A percentile compares a stretch with the other conserved stretches of the same genome.
These are phyloP conservation scores for Lymantria dispar DNA, from an alignment of 2,888 invertebrate species.

Conservation along the genomic window DNA sequence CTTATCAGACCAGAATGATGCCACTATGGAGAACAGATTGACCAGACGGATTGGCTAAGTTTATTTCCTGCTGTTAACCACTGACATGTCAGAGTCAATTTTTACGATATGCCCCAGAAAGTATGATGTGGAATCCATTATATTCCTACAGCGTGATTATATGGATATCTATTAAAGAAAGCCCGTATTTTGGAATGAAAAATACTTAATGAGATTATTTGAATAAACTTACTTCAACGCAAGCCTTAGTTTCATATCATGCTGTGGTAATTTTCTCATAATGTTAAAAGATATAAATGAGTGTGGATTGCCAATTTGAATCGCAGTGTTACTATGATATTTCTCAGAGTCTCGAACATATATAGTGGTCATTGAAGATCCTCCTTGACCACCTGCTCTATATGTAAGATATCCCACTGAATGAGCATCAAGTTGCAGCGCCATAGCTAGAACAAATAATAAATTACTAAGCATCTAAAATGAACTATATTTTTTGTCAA, in stretches of 20 bases:
- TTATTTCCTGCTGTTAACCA: no score
- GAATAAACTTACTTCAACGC: conserved; percentile 87
- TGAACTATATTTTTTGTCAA: no score
- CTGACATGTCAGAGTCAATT: no score
- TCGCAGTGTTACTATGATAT: conserved; percentile 85
- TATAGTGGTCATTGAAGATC: conserved; percentile 90
- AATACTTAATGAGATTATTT: not conserved
- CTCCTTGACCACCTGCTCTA: conserved; percentile 84
- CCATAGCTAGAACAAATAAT: conserved; percentile 82
- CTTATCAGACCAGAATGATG: no score
- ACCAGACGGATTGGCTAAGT: no score
- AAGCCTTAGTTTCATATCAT: conserved; percentile 89
- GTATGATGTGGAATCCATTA: no score
- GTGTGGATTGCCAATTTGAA: conserved; percentile 92
- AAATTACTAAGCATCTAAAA: not conserved
- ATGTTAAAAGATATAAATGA: conserved; percentile 89
- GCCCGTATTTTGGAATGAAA: no score
- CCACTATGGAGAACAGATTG: no score
- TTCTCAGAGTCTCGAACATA: conserved; percentile 90
- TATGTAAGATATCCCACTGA: conserved; percentile 95
- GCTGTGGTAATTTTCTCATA: conserved; percentile 90
- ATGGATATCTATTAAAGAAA: no score
- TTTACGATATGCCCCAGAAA: no score
- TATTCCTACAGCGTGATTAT: no score
- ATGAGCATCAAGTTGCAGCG: conserved; percentile 92